These are phyloP conservation scores for Imbricaverruca yamaguchii DNA, from an alignment of 2,888 invertebrate genomes.

Conservation along the genomic window DNA sequence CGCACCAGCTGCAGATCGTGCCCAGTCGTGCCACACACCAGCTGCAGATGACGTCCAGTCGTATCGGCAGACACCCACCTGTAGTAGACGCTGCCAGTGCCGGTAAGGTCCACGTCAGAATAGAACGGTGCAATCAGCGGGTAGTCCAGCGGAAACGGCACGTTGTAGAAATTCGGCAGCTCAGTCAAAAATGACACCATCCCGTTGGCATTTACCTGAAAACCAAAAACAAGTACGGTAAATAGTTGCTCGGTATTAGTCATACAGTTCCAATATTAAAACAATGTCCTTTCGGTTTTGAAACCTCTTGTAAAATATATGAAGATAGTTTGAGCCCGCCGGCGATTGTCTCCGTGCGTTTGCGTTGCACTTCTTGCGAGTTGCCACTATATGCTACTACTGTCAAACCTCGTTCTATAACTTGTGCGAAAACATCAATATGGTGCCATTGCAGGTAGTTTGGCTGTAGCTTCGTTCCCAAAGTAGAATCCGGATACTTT, in stretches of 20 bases:
- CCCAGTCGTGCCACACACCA: neutral
- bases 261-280: neutral
- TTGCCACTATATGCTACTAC: too few relatives aligned
- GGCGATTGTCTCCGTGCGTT: too few relatives aligned
- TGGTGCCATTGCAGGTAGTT: too few relatives aligned
- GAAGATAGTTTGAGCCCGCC: too few relatives aligned
- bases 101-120: conserved; percentile 76
- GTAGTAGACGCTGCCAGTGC: conserved; percentile 64
- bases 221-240: conserved; percentile 32
- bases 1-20: neutral
- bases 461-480: too few relatives aligned
- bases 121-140: conserved; percentile 85
- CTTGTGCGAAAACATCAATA: too few relatives aligned
- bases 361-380: too few relatives aligned
- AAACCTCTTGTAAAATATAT: neutral
- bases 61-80: conserved; percentile 39
- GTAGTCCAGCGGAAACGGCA: conserved; percentile 80
- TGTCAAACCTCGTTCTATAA: too few relatives aligned
- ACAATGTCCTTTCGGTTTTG: neutral
- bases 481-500: too few relatives aligned
- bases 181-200: conserved; percentile 82
- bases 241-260: neutral
- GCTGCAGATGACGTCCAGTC: too few relatives aligned
- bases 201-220: conserved; percentile 84
- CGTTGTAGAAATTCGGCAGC: conserved; percentile 74